Evolutionary conservation across 2,113 vertebrate species (phyloP), one percentile per base, ranked within the genome.

Genomic region (Verasper variegatus): DNA sequence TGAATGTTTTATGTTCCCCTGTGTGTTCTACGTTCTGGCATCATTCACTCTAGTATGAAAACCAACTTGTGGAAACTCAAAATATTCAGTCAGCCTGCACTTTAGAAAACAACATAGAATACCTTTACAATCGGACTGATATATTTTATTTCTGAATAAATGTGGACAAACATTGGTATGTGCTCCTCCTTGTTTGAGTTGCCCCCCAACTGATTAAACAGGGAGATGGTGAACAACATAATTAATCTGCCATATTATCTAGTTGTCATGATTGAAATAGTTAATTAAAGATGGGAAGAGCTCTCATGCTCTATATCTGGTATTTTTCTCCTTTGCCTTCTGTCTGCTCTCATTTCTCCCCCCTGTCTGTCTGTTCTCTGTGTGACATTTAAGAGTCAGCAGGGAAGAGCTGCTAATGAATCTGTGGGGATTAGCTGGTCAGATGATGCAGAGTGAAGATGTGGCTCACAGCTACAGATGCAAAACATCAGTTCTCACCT

Each of bases 371-470:
- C 51, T 78, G 23, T 31, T 74, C 52, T 54, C 47, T 58, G 37
- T 56, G 76, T 83, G 83, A 81, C 79, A 84, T 91, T 88, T 84
- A 86, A 59, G 74, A 84, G 74, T 67, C 82, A 65, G 70, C 66
- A 73, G 64, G 67, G 65, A 69, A 51, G 56, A 75, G 74, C 60
- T 23, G 66, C 49, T 82, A 73, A 83, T 83, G 80, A 83, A 80
- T 82, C 77, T 40, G 66, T 70, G 47, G 76, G 83, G 83, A 88
- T 66, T 62, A 56, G 49, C 68, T 54, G 68, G 70, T 88, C 74
- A 65, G 42, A 52, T 56, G 75, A 80, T 0, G 15, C 21, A 68
- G 71, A 69, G 66, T n/a, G 64, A 45, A 63, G 57, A 35, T 3
- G 15, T 18, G 56, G 51, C 42, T 56, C 23, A 37, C 71, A 67